These are phyloP conservation scores for Agonum fuliginosum DNA, from an alignment of 2,888 invertebrate genomes.

Conservation along the genomic window DNA sequence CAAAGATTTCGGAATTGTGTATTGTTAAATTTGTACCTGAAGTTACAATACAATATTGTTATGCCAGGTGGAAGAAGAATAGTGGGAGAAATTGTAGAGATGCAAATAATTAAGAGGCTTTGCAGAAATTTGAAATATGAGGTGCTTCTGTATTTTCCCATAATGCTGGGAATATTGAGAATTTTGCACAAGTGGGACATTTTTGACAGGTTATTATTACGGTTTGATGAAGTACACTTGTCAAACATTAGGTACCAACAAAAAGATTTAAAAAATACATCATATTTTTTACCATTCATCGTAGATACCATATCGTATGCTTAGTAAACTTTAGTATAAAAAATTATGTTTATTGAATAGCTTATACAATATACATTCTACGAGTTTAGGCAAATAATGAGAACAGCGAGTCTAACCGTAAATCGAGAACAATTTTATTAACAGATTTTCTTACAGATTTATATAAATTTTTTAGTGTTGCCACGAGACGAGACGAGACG, in stretches of 20 bases:
- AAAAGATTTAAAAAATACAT: background rate
- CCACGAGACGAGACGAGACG: no score
- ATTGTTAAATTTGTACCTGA: constrained; percentile 22
- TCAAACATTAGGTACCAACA: background rate
- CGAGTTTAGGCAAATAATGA: no score
- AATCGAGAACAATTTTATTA: no score
- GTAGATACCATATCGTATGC: no score
- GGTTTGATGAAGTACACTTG: background rate
- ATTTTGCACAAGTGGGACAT: background rate
- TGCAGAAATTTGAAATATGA: background rate
- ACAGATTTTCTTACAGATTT: no score
- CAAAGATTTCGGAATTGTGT: background rate
- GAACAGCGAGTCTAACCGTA: no score
- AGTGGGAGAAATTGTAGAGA: background rate
- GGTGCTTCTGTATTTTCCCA: background rate
- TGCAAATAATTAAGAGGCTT: background rate
- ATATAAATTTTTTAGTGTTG: no score
- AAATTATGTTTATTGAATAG: no score
- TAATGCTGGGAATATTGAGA: background rate
- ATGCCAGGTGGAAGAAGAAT: background rate
- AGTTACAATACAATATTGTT: constrained; percentile 8
- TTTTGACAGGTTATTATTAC: constrained; percentile 2
- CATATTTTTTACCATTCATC: no score
- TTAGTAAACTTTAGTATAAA: no score
- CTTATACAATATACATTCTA: no score